Percentiles rank a stretch among this genome's conserved stretches.
Conservation (phyloP, 2,797 vertebrate species). For the Girardinus metallicus region DNA sequence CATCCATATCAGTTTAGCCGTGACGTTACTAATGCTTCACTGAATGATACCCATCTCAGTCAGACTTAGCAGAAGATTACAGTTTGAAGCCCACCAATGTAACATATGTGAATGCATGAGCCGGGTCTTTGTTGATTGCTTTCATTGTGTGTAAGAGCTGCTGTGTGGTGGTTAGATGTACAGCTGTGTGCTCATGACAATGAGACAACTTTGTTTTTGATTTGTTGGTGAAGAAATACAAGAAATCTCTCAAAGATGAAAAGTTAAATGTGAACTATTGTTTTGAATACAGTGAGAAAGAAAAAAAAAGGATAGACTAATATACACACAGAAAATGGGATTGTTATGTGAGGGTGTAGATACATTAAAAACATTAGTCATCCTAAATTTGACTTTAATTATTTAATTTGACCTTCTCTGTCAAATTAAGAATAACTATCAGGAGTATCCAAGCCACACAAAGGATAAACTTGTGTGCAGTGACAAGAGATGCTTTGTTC, state of each 20-base stretch:
- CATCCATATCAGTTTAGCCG: constrained; percentile 4
- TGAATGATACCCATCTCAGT: constrained; percentile 22
- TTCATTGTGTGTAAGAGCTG: constrained; percentile 14
- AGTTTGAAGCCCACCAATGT: neutral
- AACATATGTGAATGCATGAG: neutral
- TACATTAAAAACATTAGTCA: neutral
- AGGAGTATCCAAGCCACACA: neutral
- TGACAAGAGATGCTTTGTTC: neutral
- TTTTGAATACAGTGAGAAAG: neutral
- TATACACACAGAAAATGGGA: neutral
- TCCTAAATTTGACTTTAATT: neutral
- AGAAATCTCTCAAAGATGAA: no score
- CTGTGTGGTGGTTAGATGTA: neutral
- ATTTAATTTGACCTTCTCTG: neutral
- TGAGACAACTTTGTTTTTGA: neutral
- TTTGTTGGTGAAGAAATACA: neutral
- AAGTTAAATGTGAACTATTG: neutral
- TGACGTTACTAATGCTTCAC: constrained; percentile 16
- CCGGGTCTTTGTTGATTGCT: neutral
- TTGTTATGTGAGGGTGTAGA: neutral
- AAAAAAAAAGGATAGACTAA: neutral
- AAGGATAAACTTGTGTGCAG: neutral
- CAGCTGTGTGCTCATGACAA: neutral
- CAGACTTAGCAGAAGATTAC: constrained; percentile 3
- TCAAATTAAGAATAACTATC: neutral